A percentile compares a stretch with the other conserved stretches of the same genome.
phyloP scores from a whole-genome alignment of 1,140 invertebrate species.

The Apis cerana region DNA sequence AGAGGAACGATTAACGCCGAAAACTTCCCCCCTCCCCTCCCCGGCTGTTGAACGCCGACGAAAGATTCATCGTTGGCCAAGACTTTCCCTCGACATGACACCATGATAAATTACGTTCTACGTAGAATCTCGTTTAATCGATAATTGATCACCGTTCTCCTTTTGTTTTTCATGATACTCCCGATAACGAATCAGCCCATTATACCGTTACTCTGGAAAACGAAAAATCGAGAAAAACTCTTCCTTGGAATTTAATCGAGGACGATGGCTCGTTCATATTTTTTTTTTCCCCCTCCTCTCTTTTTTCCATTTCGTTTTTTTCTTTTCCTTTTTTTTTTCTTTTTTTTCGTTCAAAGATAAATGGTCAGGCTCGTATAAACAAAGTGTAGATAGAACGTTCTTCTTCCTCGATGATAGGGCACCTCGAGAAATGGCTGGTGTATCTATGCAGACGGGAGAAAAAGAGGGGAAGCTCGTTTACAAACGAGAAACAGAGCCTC shows the following conservation, averaged over 20 bases:
- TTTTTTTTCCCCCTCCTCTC: no score
- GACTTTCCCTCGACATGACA: slow-evolving; percentile 26
- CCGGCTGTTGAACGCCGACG: not conserved
- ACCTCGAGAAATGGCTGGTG: not conserved
- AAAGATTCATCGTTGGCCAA: not conserved
- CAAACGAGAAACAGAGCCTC: slow-evolving; percentile 73
- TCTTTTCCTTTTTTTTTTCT: no score
- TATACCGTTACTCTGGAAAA: not conserved
- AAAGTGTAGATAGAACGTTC: no score
- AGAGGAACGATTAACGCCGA: not conserved
- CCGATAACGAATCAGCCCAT: not conserved
- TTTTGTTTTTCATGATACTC: slow-evolving; percentile 20
- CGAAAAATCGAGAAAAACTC: not conserved
- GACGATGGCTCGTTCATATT: not conserved
- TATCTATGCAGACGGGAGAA: slow-evolving; percentile 20
- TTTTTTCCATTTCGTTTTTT: no score
- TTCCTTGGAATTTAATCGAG: not conserved
- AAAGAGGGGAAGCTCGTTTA: slow-evolving; percentile 67
- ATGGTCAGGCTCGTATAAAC: no score
- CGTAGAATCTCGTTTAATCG: slow-evolving; percentile 25
- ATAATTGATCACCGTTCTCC: slow-evolving; percentile 32
- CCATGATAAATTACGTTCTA: not conserved
- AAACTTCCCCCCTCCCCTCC: not conserved
- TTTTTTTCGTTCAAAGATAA: no score
- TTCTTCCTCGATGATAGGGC: no score